Base-by-base conservation (phyloP, 2,113 vertebrate species). In the Atlantisia rogersi region DNA sequence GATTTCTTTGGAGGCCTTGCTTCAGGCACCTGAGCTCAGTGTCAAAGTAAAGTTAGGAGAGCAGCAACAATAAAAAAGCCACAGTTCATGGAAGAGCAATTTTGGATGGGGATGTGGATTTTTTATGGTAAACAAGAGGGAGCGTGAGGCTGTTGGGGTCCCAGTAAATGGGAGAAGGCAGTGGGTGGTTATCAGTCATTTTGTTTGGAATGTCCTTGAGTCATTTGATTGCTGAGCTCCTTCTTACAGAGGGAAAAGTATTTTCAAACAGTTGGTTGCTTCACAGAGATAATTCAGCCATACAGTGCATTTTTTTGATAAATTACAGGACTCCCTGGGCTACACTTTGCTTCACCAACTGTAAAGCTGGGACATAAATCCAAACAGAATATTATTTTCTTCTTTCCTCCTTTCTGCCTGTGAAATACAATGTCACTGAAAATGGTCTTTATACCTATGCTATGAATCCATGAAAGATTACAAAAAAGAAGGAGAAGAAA, bases 351-450 rank as follows among this genome's bases (percentile, higher is more conserved):
- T 94, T 94, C 83, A 88, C 37, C 44, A 88, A 86, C 90, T 91
- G 90, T 55, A 92, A 82, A 86, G 65, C 86, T 28, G 28, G 31
- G 44, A 64, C 79, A 93, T 96, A 96, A 96, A 97, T 97, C 76
- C 56, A 81, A 94, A 63, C 4, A 40, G 73, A 32, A 10, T 25
- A 52, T 52, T 53, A 4, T 11, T 78, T 80, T 74, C 86, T 71
- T 14, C 19, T 44, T 52, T 26, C 48, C 79, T 92, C 67, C 69
- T 39, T 83, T 89, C 78, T 84, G 69, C 50, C 56, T 60, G 73
- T 86, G 92, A 93, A 93, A 87, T 76, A 90, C 62, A 85, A 26
- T 25, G 69, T 79, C 74, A 52, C 62, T 85, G 94, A 68, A 91
- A 94, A 91, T 25, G 74, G 81, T 70, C 56, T 84, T 92, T 86